Conservation (phyloP, 2,113 vertebrate genomes). For the Coregonus clupeaformis region DNA sequence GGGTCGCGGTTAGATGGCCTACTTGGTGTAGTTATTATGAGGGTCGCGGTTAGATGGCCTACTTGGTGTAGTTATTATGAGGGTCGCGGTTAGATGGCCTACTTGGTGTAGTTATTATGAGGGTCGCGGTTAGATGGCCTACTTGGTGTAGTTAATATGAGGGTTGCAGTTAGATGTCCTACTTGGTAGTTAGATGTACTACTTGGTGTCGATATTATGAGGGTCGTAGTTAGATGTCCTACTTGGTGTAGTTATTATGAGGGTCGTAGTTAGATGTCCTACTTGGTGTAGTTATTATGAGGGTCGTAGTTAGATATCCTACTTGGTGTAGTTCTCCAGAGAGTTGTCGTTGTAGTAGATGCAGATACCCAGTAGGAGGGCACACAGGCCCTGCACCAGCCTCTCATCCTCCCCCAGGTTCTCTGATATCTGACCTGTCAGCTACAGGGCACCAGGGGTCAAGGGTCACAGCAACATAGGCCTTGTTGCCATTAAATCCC, state of each 20-base stretch:
- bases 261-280: slow-evolving; percentile 21
- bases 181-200: slow-evolving; percentile 30
- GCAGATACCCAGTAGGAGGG: slow-evolving; percentile 92
- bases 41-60: slow-evolving; percentile 15
- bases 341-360: slow-evolving; percentile 99
- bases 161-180: no score
- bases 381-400: slow-evolving; percentile 94
- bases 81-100: neutral
- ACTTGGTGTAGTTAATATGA: no score
- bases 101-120: no score
- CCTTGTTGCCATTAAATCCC: no score
- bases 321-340: slow-evolving; percentile 94
- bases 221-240: slow-evolving; percentile 18
- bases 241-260: slow-evolving; percentile 83
- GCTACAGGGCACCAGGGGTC: slow-evolving; percentile 75
- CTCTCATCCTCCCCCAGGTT: slow-evolving; percentile 96
- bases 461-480: slow-evolving; percentile 67
- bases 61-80: slow-evolving; percentile 83
- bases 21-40: slow-evolving; percentile 73
- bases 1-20: slow-evolving; percentile 20
- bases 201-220: slow-evolving; percentile 86
- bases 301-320: slow-evolving; percentile 18
- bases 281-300: slow-evolving; percentile 83
- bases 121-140: no score
- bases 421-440: slow-evolving; percentile 97